Evolutionary conservation across 2,888 invertebrate genomes (phyloP), one percentile per base, ranked within the genome.

Genomic region (Eupithecia dodoneata): DNA sequence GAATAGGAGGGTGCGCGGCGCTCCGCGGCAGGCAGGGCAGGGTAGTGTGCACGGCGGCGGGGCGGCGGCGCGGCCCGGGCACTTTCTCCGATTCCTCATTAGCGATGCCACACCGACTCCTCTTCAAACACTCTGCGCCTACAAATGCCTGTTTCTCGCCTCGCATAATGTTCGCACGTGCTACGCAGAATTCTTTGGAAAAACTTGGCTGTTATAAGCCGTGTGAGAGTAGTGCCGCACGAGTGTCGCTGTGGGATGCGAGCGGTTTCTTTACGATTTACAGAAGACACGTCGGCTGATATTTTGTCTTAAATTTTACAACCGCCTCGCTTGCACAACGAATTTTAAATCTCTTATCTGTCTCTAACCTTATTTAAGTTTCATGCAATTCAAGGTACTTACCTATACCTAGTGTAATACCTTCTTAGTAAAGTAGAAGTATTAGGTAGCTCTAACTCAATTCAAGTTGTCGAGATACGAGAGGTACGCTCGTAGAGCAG

Each of bases 51-150:
- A 87, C 86, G 86, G 82, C 86, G 86, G 88, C 86, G 88, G n/a
- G 49, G 47, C 49, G 52, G 15, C 5, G 52, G 10, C 4, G 47
- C 12, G 87, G 87, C 87, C 81, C 84, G 83, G 84, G 83, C 87
- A 90, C 91, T 92, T 91, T 91, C 91, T 87, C 90, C 89, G 87
- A 88, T 91, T 89, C 89, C 89, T 93, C 93, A 93, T 93, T 93
- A 93, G 89, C 86, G 87, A 91, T 90, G 92, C 92, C 90, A 84
- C 89, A 87, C 88, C 89, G 86, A 84, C 91, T 89, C 91, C 89
- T 91, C 90, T 87, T 88, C 86, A 92, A 92, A 92, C 92, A 93
- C 92, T 90, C 86, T 87, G 86, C 88, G 92, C 88, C 87, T 90
- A 92, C 92, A 90, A 91, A 92, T 90, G 89, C 87, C 88, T 87